phyloP scores from a whole-genome alignment of 2,888 invertebrate genomes.

The Nomada ruficornis region DNA sequence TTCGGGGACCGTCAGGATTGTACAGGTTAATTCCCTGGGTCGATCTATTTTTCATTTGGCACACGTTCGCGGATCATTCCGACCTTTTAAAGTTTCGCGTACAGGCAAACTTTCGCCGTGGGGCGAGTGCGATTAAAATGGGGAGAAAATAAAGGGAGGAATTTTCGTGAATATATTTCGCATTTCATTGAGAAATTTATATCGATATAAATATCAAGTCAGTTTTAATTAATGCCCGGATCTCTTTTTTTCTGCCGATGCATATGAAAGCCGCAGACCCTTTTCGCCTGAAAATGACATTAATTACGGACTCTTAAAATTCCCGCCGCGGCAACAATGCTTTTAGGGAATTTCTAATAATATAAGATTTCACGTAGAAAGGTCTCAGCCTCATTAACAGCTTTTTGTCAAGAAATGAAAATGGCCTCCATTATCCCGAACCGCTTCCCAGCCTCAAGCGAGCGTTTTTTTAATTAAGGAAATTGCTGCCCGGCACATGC shows the following conservation, averaged over 20 bases:
- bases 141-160: too few relatives aligned
- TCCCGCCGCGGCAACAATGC: background rate
- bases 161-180: background rate
- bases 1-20: conserved; percentile 33
- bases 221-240: conserved; percentile 12
- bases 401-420: conserved; percentile 51
- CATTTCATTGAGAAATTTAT: background rate
- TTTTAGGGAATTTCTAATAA: conserved; percentile 35
- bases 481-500: conserved; percentile 46
- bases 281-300: conserved; percentile 22
- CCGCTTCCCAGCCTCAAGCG: background rate
- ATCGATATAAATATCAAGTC: background rate
- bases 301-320: conserved; percentile 36
- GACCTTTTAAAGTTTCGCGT: background rate
- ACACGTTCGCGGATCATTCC: conserved; percentile 13
- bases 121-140: background rate
- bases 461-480: conserved; percentile 57
- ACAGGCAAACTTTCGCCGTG: background rate
- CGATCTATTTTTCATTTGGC: conserved; percentile 54
- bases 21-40: conserved; percentile 50
- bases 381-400: conserved; percentile 39
- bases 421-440: conserved; percentile 41
- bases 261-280: background rate
- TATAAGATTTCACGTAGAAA: conserved; percentile 16
- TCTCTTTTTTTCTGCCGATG: background rate